Evolutionary conservation across 2,113 vertebrate genomes (phyloP).

Genomic region (Poecile atricapillus): DNA sequence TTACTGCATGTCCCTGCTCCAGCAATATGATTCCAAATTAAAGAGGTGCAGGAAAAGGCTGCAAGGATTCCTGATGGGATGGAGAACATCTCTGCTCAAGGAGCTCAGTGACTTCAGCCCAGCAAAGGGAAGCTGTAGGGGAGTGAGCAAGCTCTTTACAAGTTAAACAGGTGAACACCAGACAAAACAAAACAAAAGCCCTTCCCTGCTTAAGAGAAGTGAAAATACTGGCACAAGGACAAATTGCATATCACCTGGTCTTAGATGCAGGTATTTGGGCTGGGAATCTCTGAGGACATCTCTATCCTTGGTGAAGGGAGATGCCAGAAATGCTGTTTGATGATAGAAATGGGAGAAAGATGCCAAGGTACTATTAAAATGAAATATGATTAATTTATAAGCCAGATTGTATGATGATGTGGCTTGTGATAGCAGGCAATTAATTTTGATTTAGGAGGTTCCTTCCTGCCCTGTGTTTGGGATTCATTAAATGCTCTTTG

Average conservation of each 20-base stretch:
- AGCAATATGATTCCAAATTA: not conserved
- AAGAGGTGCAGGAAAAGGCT: not conserved
- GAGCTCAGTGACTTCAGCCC: not conserved
- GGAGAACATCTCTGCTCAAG: not conserved
- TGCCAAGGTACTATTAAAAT: constrained; percentile 1
- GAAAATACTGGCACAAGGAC: not conserved
- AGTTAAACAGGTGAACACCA: not conserved
- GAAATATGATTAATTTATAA: constrained; percentile 43
- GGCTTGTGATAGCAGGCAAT: constrained; percentile 27
- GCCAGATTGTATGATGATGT: constrained; percentile 3
- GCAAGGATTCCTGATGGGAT: not conserved
- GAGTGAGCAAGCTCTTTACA: not conserved
- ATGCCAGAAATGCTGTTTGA: not conserved
- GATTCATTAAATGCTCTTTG: not conserved
- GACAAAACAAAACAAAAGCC: not conserved
- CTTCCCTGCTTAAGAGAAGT: not conserved
- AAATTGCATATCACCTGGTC: not conserved
- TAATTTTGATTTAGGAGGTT: constrained; percentile 42
- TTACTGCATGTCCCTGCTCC: not conserved
- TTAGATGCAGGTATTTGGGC: not conserved
- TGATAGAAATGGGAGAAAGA: not conserved
- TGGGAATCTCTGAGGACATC: not conserved
- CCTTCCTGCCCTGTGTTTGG: not conserved
- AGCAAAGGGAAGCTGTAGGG: not conserved
- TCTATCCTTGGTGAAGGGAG: not conserved